Evolutionary conservation across 2,797 vertebrate species (phyloP), one percentile per base, ranked within the genome.

Genomic region (Nyctibius grandis): DNA sequence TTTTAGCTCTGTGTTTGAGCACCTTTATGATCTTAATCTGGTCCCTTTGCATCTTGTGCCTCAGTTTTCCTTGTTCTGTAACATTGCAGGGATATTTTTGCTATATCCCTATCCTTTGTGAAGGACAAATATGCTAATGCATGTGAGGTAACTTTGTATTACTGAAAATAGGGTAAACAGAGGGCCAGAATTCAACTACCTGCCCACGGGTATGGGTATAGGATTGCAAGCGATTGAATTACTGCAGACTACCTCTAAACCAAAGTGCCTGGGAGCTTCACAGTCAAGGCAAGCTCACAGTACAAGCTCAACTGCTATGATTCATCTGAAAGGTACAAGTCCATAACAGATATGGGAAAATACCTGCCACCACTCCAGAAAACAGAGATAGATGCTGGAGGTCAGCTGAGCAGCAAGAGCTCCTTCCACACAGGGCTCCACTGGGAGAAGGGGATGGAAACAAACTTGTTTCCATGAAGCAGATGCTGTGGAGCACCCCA

Each of bases 261-360:
- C 17, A 4, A 13, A 53, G 15, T 36, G 12, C 7, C 22, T 59
- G 29, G 28, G 15, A 89, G 31, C 18, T 89, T 18, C 1, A 3
- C 9, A 34, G 44, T 0, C 1, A 0, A 11, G 59, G 4, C 8
- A 21, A 76, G 5, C 15, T 75, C 26, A 28, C 25, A 47, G 51
- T n/a, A 20, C 31, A 59, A 76, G 6, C 42, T 29, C 45, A 45
- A 0, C 47, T 83, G 28, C 25, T 82, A 25, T 42, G 33, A 63
- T 56, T 81, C 63, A 73, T 31, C 80, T 75, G 33, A 75, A 42
- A 57, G 29, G 36, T 21, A 42, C 10, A 50, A 45, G 25, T 28
- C 59, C 19, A 4, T 40, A 60, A 38, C 11, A 63, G 14, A 56
- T 12, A 28, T 1, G 6, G 21, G 5, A 54, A 67, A 86, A 91